Percentiles rank a stretch among this genome's conserved stretches.
Conservation (phyloP, 1,140 invertebrate species). For the Helicoverpa armigera region DNA sequence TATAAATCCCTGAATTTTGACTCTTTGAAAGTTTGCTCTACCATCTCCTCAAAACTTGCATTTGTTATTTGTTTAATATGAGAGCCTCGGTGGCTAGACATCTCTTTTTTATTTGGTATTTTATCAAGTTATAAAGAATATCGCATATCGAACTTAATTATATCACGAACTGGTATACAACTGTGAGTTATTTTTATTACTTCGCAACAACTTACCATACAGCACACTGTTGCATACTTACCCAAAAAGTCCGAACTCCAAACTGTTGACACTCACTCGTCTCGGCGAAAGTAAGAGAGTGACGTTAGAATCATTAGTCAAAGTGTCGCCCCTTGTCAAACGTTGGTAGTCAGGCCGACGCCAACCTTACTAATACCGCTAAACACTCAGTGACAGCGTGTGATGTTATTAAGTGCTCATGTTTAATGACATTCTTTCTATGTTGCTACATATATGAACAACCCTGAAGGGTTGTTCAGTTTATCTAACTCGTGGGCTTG, state of each 20-base stretch:
- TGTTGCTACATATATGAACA: neutral
- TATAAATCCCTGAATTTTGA: too few species aligned
- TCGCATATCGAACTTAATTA: too few species aligned
- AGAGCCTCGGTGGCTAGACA: too few species aligned
- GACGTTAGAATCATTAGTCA: conserved; percentile 77
- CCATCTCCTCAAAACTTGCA: too few species aligned
- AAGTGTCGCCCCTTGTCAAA: conserved; percentile 83
- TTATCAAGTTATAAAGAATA: too few species aligned
- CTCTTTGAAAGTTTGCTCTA: too few species aligned
- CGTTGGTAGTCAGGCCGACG: conserved; percentile 73
- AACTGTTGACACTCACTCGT: conserved; percentile 22
- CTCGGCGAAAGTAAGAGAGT: conserved; percentile 59
- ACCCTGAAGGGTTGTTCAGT: neutral
- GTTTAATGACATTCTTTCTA: conserved; percentile 51
- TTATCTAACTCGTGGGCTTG: neutral
- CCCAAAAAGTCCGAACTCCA: conserved; percentile 12
- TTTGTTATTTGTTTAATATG: too few species aligned
- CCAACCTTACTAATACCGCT: conserved; percentile 71
- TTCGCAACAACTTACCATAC: neutral
- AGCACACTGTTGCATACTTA: neutral
- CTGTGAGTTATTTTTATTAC: too few species aligned
- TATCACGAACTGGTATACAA: too few species aligned
- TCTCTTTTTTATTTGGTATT: too few species aligned
- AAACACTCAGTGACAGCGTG: conserved; percentile 68
- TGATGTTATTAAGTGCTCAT: conserved; percentile 71